These are phyloP conservation scores for Peromyscus leucopus DNA, from an alignment of 2,113 vertebrate species.

Conservation along the genomic window DNA sequence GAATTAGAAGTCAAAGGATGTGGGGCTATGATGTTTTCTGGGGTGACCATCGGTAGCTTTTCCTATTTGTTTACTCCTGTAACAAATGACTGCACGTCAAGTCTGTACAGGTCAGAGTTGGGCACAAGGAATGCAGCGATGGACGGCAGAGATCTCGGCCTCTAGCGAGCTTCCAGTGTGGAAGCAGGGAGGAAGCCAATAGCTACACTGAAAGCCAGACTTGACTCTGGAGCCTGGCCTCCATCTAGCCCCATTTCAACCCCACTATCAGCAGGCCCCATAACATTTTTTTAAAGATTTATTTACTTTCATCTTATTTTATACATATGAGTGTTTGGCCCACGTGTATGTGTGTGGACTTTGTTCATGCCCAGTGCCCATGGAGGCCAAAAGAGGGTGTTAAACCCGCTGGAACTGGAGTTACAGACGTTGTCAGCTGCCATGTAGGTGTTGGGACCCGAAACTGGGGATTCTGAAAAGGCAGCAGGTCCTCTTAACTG, in stretches of 20 bases:
- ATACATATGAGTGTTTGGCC: neutral
- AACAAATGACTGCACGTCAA: slow-evolving; percentile 2
- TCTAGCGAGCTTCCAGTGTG: slow-evolving; percentile 10
- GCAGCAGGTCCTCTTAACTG: neutral
- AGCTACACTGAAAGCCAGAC: neutral
- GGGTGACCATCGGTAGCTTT: neutral
- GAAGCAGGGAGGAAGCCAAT: neutral
- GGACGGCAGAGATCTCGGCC: neutral
- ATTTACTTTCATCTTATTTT: neutral
- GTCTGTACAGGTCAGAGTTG: neutral
- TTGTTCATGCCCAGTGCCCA: neutral
- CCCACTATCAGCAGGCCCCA: neutral
- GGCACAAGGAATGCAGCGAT: neutral
- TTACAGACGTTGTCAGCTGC: neutral
- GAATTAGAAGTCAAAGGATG: neutral
- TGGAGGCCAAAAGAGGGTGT: neutral
- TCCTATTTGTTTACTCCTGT: neutral
- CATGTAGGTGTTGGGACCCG: neutral
- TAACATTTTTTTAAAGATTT: slow-evolving; percentile 45
- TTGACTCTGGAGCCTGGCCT: neutral
- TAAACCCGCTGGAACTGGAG: neutral
- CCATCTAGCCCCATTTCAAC: neutral
- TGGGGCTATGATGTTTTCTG: neutral
- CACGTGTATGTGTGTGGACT: neutral
- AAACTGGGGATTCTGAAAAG: neutral